Evolutionary conservation across 2,797 vertebrate genomes (phyloP).

Genomic region (Lophius americanus): DNA sequence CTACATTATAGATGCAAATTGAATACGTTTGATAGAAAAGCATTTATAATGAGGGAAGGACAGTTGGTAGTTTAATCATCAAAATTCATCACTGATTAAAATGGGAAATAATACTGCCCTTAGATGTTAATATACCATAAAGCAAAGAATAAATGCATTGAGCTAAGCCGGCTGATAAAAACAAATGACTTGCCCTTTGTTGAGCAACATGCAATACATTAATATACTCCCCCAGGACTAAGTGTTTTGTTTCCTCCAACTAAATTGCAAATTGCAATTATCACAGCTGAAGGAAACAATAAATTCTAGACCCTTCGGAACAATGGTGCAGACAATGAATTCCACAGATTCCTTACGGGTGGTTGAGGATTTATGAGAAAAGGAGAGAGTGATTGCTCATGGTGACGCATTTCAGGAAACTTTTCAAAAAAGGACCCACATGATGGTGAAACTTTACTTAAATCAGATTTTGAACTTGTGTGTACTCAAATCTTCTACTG

Average conservation of each 20-base stretch:
- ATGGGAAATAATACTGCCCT: slow-evolving; percentile 29
- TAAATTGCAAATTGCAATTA: slow-evolving; percentile 60
- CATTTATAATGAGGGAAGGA: slow-evolving; percentile 3
- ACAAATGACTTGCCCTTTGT: slow-evolving; percentile 54
- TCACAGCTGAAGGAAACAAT: slow-evolving; percentile 53
- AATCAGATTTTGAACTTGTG: not conserved
- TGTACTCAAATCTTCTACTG: too few relatives aligned
- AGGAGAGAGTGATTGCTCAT: slow-evolving; percentile 33
- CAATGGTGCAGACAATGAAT: slow-evolving; percentile 33
- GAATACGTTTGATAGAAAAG: not conserved
- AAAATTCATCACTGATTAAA: slow-evolving; percentile 35
- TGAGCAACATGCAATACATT: slow-evolving; percentile 53
- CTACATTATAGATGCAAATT: not conserved
- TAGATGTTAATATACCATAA: slow-evolving; percentile 38
- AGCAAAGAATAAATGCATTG: slow-evolving; percentile 33
- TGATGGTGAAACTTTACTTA: not conserved
- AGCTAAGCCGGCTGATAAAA: slow-evolving; percentile 46
- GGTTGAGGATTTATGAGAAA: slow-evolving; percentile 45
- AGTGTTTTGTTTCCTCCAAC: slow-evolving; percentile 48
- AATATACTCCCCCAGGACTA: slow-evolving; percentile 36
- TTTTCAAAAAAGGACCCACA: not conserved
- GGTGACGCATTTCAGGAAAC: slow-evolving; percentile 18
- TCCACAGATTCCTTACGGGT: slow-evolving; percentile 32
- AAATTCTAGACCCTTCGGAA: slow-evolving; percentile 43
- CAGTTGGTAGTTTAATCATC: slow-evolving; percentile 18